phyloP scores from a whole-genome alignment of 1,140 invertebrate species.

The Leptinotarsa undecemlineata region DNA sequence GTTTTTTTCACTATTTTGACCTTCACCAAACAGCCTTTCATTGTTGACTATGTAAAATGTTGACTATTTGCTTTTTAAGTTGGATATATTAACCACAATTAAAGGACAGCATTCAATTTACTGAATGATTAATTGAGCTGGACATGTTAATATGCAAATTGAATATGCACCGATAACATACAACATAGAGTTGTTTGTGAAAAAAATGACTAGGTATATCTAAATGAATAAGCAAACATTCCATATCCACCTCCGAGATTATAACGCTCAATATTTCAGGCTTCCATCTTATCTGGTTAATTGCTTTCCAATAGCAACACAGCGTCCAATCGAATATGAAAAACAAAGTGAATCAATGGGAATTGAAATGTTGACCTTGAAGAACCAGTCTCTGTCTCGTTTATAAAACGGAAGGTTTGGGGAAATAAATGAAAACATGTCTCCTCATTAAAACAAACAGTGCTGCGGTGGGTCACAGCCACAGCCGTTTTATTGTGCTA shows the following conservation, averaged over 20 bases:
- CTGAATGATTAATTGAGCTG: no score
- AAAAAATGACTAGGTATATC: no score
- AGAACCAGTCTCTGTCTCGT: slow-evolving; percentile 33
- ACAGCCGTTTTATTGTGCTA: slow-evolving; percentile 43
- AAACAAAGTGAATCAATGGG: not conserved
- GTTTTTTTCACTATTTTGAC: no score
- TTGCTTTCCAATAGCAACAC: not conserved
- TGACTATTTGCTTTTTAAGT: no score
- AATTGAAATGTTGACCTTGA: slow-evolving; percentile 31
- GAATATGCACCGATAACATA: no score
- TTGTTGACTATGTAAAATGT: no score
- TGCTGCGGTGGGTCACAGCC: slow-evolving; percentile 35
- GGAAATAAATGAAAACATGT: slow-evolving; percentile 47
- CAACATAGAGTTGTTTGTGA: no score
- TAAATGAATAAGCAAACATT: no score
- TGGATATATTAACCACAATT: no score
- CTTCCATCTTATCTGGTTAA: not conserved
- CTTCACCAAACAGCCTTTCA: no score
- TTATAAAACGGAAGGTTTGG: slow-evolving; percentile 43
- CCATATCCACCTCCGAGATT: not conserved
- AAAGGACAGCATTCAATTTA: no score
- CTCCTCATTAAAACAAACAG: slow-evolving; percentile 47
- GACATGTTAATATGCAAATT: no score
- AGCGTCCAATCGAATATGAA: not conserved
- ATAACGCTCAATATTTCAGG: not conserved